Evolutionary conservation across 2,113 vertebrate species (phyloP), one percentile per base, ranked within the genome.

Genomic region (Mola mola): DNA sequence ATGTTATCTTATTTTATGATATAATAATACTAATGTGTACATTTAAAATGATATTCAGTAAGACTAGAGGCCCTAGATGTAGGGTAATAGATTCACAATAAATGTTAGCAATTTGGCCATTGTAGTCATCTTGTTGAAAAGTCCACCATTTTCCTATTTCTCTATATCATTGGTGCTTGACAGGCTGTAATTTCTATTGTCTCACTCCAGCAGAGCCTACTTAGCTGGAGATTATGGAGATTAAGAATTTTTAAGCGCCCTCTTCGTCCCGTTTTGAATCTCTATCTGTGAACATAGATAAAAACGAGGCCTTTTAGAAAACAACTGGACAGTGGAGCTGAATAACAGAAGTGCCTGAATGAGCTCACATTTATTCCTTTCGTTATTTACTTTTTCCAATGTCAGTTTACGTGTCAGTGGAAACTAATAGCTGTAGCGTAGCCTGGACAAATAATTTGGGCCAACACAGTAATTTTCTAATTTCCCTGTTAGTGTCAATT

Each of bases 101-200:
- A n/a, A n/a, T n/a, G n/a, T n/a, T n/a, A n/a, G n/a, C n/a, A n/a
- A n/a, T n/a, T n/a, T n/a, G n/a, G n/a, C n/a, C n/a, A n/a, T n/a
- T n/a, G n/a, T n/a, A n/a, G n/a, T n/a, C n/a, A n/a, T n/a, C n/a
- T n/a, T 91, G 88, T 90, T 94, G 94, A 24, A 93, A 94, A 95
- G 91, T 90, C 90, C 66, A 46, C 91, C 93, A 90, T 92, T 93
- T 94, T 93, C 93, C 90, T 91, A 95, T 94, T 94, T 94, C 92
- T 93, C 66, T 87, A 83, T 90, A 90, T 91, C 92, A 95, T 82
- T 90, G 91, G 93, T 92, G 92, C 92, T 92, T 94, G 91, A 92
- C 93, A 94, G 92, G 91, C 92, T 93, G 88, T 94, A 94, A 94
- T 95, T 95, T 93, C 89, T 88, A 90, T 94, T 94, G 94, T 94